phyloP scores from a whole-genome alignment of 2,113 vertebrate species.

The Scortum barcoo region DNA sequence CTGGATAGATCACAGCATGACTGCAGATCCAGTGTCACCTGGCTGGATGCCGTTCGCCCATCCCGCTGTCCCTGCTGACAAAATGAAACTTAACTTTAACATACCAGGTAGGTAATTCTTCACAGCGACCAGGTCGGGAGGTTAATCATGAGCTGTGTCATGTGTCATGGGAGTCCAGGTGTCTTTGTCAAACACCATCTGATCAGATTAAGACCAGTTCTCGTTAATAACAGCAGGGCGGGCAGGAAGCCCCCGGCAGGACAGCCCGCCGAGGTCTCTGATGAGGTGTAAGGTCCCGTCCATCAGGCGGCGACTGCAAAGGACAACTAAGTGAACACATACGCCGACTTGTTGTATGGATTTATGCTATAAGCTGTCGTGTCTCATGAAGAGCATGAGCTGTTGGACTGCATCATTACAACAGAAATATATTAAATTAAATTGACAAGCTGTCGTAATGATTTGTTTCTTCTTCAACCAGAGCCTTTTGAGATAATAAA shows the following conservation, averaged over 20 bases:
- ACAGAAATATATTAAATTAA: not conserved
- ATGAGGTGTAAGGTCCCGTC: not conserved
- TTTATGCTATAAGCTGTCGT: not conserved
- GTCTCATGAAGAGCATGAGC: not conserved
- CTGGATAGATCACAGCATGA: not conserved
- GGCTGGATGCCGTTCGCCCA: not conserved
- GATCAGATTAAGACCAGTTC: slow-evolving; percentile 11
- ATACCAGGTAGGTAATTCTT: not conserved
- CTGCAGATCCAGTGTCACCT: not conserved
- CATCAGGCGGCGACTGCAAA: slow-evolving; percentile 9
- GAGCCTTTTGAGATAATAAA: not conserved
- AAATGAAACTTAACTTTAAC: not conserved
- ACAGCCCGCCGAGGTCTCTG: slow-evolving; percentile 9
- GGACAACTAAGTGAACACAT: not conserved
- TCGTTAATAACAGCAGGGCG: slow-evolving; percentile 23
- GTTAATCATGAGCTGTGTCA: slow-evolving; percentile 8
- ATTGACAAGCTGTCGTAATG: not conserved
- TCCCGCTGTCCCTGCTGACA: not conserved
- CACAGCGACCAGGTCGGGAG: not conserved
- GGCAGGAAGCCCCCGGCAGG: slow-evolving; percentile 32
- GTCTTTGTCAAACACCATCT: slow-evolving; percentile 25
- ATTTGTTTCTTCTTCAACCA: not conserved
- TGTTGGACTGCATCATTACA: not conserved
- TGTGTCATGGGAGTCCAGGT: slow-evolving; percentile 1
- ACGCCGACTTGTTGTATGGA: not conserved